Percentiles rank a stretch among this genome's conserved stretches.
Evolutionary conservation across 2,888 invertebrate genomes (phyloP).

Genomic region (Thymelicus sylvestris): DNA sequence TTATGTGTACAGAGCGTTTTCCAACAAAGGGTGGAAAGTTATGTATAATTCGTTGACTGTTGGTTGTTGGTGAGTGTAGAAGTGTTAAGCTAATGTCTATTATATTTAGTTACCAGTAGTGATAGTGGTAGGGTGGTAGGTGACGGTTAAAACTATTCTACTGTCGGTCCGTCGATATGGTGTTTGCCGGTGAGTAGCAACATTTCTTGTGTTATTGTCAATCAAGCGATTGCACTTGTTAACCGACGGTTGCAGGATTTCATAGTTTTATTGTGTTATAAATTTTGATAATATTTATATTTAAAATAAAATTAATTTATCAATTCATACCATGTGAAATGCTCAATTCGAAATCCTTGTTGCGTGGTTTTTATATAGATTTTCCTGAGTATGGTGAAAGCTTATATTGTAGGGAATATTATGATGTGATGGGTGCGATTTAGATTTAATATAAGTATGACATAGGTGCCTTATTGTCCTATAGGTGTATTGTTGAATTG

Average conservation of each 20-base stretch:
- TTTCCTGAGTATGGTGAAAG: constrained; percentile 66
- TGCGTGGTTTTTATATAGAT: constrained; percentile 57
- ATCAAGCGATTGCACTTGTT: too few relatives aligned
- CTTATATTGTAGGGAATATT: constrained; percentile 57
- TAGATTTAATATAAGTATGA: constrained; percentile 44
- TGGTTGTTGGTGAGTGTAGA: constrained; percentile 13
- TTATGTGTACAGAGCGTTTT: background rate
- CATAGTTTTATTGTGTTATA: background rate
- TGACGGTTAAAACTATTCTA: constrained; percentile 44
- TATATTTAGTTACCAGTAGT: constrained; percentile 47
- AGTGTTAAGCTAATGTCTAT: constrained; percentile 24
- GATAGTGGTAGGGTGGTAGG: constrained; percentile 45
- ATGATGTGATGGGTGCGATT: constrained; percentile 54
- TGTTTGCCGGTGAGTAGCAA: background rate
- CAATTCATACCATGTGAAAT: constrained; percentile 53
- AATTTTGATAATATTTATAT: background rate
- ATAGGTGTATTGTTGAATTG: constrained; percentile 79
- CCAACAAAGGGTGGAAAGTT: background rate
- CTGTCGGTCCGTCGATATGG: constrained; percentile 27
- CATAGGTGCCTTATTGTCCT: constrained; percentile 76
- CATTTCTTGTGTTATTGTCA: background rate
- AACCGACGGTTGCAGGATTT: background rate
- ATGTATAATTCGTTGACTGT: background rate
- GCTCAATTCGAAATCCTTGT: constrained; percentile 68
- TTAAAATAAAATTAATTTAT: constrained; percentile 11